Conservation (phyloP, 1,140 invertebrate genomes). For the Habropoda laboriosa region DNA sequence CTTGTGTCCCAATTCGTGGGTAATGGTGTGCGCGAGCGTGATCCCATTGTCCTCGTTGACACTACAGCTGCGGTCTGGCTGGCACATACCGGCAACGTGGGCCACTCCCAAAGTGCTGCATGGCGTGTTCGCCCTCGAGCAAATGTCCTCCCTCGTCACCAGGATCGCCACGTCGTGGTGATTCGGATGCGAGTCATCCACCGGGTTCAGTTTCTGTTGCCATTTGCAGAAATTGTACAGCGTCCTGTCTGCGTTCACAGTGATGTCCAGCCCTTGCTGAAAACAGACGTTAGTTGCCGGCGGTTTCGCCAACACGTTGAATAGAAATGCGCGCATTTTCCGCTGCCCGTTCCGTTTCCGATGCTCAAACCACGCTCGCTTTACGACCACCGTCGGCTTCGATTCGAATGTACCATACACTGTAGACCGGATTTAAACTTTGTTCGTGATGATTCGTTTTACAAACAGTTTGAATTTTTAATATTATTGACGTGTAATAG, state of each 20-base stretch:
- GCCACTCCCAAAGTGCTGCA: conserved; percentile 93
- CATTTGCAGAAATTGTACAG: conserved; percentile 93
- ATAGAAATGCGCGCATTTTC: conserved; percentile 9
- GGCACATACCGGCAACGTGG: conserved; percentile 95
- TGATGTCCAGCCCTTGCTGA: conserved; percentile 88
- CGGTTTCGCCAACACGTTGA: background rate
- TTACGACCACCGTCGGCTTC: background rate
- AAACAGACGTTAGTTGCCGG: conserved; percentile 33
- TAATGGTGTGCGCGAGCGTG: conserved; percentile 94
- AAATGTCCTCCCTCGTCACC: conserved; percentile 94
- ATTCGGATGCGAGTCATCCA: conserved; percentile 90
- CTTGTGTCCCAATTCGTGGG: conserved; percentile 97
- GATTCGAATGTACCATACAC: background rate
- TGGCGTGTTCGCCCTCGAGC: conserved; percentile 88
- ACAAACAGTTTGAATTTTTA: background rate
- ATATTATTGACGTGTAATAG: background rate
- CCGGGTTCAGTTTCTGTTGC: conserved; percentile 90
- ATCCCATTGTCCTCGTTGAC: conserved; percentile 97
- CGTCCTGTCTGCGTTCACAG: conserved; percentile 91
- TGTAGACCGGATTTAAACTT: background rate
- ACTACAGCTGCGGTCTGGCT: conserved; percentile 92
- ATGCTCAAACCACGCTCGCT: background rate
- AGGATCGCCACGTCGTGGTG: conserved; percentile 97
- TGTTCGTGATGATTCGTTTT: background rate
- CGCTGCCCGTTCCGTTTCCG: background rate